Conservation (phyloP, 2,888 invertebrate species). For the Cantharis rufa region DNA sequence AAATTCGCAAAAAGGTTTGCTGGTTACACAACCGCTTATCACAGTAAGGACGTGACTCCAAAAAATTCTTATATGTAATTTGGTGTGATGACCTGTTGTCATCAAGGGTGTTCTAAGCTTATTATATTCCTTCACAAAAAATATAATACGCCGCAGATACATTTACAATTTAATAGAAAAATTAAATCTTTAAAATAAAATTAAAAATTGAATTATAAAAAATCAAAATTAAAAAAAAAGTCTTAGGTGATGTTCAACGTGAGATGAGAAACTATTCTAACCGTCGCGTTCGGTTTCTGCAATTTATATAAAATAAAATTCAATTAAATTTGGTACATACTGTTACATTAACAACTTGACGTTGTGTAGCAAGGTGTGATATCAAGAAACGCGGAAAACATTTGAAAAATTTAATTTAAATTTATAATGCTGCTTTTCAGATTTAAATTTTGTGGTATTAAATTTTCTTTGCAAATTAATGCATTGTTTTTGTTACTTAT, state of each 20-base stretch:
- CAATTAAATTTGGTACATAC: background rate
- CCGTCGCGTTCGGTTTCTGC: background rate
- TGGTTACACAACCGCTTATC: slow-evolving; percentile 26
- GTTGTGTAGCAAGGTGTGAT: background rate
- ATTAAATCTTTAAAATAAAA: too few relatives aligned
- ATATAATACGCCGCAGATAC: background rate
- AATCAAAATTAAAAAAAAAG: too few relatives aligned
- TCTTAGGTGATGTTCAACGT: too few relatives aligned
- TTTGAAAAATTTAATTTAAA: background rate
- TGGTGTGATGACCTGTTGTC: background rate
- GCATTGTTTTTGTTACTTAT: background rate
- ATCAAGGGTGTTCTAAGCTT: background rate
- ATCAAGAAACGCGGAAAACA: background rate
- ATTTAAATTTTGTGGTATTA: background rate
- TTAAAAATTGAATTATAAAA: too few relatives aligned
- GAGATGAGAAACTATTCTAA: background rate
- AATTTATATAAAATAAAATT: background rate
- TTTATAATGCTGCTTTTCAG: background rate
- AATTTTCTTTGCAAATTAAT: background rate
- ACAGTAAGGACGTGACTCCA: slow-evolving; percentile 15
- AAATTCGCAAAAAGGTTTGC: slow-evolving; percentile 24
- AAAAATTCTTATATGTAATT: background rate
- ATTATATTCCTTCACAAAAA: background rate
- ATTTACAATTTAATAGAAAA: background rate
- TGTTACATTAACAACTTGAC: background rate